These are phyloP conservation scores for Zaprionus africanus DNA, from an alignment of 1,140 invertebrate species.

Conservation along the genomic window DNA sequence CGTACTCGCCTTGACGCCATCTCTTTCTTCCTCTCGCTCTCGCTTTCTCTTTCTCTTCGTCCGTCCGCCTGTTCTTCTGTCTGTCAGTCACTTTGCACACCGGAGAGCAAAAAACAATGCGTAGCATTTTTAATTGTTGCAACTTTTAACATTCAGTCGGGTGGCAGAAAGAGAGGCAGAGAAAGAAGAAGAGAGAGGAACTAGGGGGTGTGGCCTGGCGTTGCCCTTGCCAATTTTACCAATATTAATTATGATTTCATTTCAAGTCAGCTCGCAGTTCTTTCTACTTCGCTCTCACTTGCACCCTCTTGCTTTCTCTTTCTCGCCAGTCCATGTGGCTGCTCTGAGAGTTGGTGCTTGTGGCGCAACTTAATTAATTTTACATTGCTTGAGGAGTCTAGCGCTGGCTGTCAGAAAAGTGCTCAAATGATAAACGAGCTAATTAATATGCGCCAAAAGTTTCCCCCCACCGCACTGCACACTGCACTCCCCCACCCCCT, in stretches of 20 bases:
- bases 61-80: constrained; percentile 6
- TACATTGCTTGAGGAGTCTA: constrained; percentile 66
- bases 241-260: constrained; percentile 81
- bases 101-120: constrained; percentile 35
- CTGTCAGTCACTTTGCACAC: constrained; percentile 23
- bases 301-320: neutral
- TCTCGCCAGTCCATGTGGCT: constrained; percentile 16
- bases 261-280: constrained; percentile 45
- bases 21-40: constrained; percentile 12
- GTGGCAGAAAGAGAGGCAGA: neutral
- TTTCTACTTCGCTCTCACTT: constrained; percentile 21
- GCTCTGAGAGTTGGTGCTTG: constrained; percentile 52
- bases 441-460: constrained; percentile 75
- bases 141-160: constrained; percentile 46
- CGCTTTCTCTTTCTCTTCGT: constrained; percentile 2
- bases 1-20: constrained; percentile 66
- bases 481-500: neutral
- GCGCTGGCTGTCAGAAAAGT: constrained; percentile 70
- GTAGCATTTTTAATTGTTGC: constrained; percentile 52
- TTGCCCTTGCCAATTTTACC: constrained; percentile 72
- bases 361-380: constrained; percentile 80
- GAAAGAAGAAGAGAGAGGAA: neutral
- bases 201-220: neutral
- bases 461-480: constrained; percentile 26
- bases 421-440: constrained; percentile 80